Conservation (phyloP, 1,140 invertebrate species). For the Pseudomyrmex gracilis region DNA sequence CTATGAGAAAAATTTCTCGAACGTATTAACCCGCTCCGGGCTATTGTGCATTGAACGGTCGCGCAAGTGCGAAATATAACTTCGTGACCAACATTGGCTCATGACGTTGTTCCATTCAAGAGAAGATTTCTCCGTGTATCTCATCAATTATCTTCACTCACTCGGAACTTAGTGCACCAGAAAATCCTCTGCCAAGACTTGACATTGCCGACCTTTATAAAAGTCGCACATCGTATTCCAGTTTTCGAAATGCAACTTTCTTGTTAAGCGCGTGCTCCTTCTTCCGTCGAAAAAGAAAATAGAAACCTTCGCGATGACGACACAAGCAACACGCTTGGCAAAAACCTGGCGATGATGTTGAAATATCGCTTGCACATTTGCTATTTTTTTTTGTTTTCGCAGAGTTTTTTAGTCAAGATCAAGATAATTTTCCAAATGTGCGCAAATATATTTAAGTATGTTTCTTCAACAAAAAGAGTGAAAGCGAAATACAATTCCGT, state of each 20-base stretch:
- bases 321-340: background rate
- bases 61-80: background rate
- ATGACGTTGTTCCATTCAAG: background rate
- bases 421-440: too few species aligned
- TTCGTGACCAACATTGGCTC: conserved; percentile 20
- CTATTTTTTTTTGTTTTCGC: too few species aligned
- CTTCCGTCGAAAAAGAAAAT: background rate
- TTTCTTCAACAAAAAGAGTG: too few species aligned
- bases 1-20: background rate
- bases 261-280: background rate
- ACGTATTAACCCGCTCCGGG: background rate
- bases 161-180: background rate
- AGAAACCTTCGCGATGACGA: background rate
- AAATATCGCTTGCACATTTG: too few species aligned
- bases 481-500: too few species aligned
- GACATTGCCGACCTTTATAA: conserved; percentile 2
- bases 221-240: conserved; percentile 28
- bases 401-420: too few species aligned
- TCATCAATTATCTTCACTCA: conserved; percentile 9
- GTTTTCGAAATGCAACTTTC: conserved; percentile 4
- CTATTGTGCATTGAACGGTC: background rate
- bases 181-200: background rate
- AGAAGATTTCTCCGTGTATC: background rate
- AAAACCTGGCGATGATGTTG: background rate
- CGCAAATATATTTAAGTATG: too few species aligned